Evolutionary conservation across 2,797 vertebrate species (phyloP), one percentile per base, ranked within the genome.

Genomic region (Peromyscus aztecus): DNA sequence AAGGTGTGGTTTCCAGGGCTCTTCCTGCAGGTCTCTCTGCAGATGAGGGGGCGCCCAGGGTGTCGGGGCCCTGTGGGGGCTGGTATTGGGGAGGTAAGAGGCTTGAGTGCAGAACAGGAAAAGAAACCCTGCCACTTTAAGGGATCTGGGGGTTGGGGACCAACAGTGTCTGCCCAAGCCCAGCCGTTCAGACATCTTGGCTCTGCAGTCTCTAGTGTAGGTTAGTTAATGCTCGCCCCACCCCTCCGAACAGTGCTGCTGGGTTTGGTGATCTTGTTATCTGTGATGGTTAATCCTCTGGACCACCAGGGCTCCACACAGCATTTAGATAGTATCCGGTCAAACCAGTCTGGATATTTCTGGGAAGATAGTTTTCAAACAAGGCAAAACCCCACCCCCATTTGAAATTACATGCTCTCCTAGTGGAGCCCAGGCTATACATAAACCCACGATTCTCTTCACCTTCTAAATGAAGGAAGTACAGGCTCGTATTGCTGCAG

Each of bases 1-100:
- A 97, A 96, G 83, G 14, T 85, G 94, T 89, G 95, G 96, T 96
- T 97, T 97, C 59, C 89, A 91, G 57, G 59, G 90, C 94, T 94
- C 85, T 95, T 94, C 92, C 96, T 96, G 90, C 29, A 12, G 61
- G 88, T 81, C 71, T 89, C 89, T 87, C 14, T 81, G 40, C 37
- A 80, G 46, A 43, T 0, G 11, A 77, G 55, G 67, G 40, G 16
- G 91, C 19, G 29, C 29, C 29, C 4, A 67, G 84, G 71, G 31
- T 34, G 14, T 57, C 52, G 0, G 2, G 3, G 63, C 49, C 78
- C 23, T 7, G 8, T 40, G 13, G 52, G 59, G 81, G 24, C 46
- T 81, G 84, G 13, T 11, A 14, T 49, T 31, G 43, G 87, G 75
- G 71, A 94, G 55, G 73, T 76, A 87, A 65, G 59, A 37, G 63